These are phyloP conservation scores for Elaeidobius kamerunicus DNA, from an alignment of 2,888 invertebrate genomes.

Conservation along the genomic window DNA sequence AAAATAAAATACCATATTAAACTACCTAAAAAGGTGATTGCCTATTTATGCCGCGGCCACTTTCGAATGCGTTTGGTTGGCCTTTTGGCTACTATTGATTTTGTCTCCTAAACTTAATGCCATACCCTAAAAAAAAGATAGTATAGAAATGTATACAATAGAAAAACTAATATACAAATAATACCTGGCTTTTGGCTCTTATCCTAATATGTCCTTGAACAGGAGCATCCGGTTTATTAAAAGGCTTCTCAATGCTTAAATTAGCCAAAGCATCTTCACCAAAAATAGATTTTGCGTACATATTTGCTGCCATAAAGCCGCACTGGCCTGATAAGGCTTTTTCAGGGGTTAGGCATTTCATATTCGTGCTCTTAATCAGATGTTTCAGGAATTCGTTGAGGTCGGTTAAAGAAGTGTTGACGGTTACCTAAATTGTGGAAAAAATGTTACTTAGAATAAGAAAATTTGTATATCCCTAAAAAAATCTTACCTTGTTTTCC, in stretches of 20 bases:
- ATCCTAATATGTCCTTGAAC: constrained; percentile 98
- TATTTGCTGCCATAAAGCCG: constrained; percentile 99
- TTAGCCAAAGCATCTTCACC: constrained; percentile 99
- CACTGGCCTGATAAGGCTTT: constrained; percentile 96
- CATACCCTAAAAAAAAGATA: constrained; percentile 77
- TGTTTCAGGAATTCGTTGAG: constrained; percentile 91
- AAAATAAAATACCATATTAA: constrained; percentile 11
- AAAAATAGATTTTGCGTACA: constrained; percentile 97
- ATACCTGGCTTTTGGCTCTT: constrained; percentile 95
- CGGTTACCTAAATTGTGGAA: constrained; percentile 61
- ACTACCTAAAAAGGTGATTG: not conserved
- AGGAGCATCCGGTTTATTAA: constrained; percentile 81
- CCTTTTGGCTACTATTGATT: constrained; percentile 90
- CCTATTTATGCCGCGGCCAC: constrained; percentile 44
- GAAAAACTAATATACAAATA: constrained; percentile 1
- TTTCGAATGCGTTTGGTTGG: constrained; percentile 54
- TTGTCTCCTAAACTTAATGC: constrained; percentile 98
- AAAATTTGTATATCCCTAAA: not conserved
- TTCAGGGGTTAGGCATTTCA: constrained; percentile 98
- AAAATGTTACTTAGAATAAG: not conserved
- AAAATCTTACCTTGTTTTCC: constrained; percentile 82
- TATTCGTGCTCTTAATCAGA: constrained; percentile 91
- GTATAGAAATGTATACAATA: not conserved
- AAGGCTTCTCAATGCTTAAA: constrained; percentile 94
- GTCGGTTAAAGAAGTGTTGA: constrained; percentile 91